Conservation (phyloP, 2,797 vertebrate species). For the Coracias cyanogaster region DNA sequence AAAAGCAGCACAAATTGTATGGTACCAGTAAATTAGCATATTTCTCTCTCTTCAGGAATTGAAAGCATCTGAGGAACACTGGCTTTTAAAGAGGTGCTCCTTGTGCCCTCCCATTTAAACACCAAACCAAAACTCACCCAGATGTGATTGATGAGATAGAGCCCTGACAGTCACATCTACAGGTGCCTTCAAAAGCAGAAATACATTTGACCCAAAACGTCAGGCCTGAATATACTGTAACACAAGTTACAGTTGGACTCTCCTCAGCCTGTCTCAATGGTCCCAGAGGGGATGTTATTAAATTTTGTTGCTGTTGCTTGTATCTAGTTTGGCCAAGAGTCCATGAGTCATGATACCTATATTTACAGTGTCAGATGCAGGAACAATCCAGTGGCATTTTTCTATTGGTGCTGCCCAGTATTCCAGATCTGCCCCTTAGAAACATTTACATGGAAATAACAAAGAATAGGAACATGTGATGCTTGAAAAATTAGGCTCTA, state of each 20-base stretch:
- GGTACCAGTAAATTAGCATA: not conserved
- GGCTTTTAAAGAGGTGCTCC: not conserved
- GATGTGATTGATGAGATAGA: not conserved
- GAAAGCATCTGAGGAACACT: not conserved
- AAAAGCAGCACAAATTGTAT: not conserved
- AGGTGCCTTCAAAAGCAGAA: not conserved
- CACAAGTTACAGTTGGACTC: not conserved
- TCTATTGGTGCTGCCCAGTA: not conserved
- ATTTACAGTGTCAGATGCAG: not conserved
- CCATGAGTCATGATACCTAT: not conserved
- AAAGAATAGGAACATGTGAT: not conserved
- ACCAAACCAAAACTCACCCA: not conserved
- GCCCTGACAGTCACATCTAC: not conserved
- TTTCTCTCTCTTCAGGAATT: not conserved
- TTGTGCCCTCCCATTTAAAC: not conserved
- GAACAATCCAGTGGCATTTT: not conserved
- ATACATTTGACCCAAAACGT: not conserved
- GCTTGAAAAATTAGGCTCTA: not conserved
- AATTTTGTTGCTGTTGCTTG: not conserved
- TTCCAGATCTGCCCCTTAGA: not conserved
- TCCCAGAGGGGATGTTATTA: not conserved
- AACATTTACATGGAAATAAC: slow-evolving; percentile 2
- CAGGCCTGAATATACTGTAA: not conserved
- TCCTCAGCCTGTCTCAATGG: not conserved
- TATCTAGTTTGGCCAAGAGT: not conserved